Base-by-base conservation (phyloP, 2,797 vertebrate genomes). In the Nyctalus aviator region DNA sequence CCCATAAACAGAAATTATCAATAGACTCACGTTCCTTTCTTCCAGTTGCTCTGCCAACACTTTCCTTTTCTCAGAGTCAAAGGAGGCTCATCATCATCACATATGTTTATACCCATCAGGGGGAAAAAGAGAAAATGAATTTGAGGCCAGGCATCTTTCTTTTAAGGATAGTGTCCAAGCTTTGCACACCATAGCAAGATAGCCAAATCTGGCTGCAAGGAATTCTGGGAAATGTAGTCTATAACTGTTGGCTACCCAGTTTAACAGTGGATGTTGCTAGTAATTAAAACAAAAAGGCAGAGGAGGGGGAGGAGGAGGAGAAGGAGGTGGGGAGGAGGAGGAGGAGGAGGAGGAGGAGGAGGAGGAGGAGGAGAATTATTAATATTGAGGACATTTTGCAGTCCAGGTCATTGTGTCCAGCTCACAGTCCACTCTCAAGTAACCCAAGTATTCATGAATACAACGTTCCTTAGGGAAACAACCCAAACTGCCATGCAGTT, bases 21-120 rank as follows among this genome's bases (percentile, higher is more conserved):
- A 41, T 8, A 41, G 59, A 89, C 32, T 91, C 14, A 37, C 2
- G 76, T 64, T 72, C 3, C 8, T 84, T 91, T 86, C 41, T 53
- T 76, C 64, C 68, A 89, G 14, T 53, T 73, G 11, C 6, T 73
- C 44, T 79, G 41, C 37, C 35, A 5, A 32, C 81, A n/a, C 86
- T 50, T 64, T 48, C 37, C 90, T 46, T 75, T 79, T 21, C 41
- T 53, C 32, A 59, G 44, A 89, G 50, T 91, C 48, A 93, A 89
- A 90, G 15, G 78, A 93, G 46, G 55, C 57, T 91, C 32, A 88
- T 69, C 62, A n/a, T 12, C 66, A 85, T 59, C 13, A 66, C 48
- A 41, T 78, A n/a, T 50, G 35, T 93, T 84, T 85, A 93, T 91
- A 79, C 7, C 35, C 17, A 46, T 84, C 68, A 21, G 59, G 32